These are phyloP conservation scores for Pavo muticus DNA, from an alignment of 2,113 vertebrate genomes.

Conservation along the genomic window DNA sequence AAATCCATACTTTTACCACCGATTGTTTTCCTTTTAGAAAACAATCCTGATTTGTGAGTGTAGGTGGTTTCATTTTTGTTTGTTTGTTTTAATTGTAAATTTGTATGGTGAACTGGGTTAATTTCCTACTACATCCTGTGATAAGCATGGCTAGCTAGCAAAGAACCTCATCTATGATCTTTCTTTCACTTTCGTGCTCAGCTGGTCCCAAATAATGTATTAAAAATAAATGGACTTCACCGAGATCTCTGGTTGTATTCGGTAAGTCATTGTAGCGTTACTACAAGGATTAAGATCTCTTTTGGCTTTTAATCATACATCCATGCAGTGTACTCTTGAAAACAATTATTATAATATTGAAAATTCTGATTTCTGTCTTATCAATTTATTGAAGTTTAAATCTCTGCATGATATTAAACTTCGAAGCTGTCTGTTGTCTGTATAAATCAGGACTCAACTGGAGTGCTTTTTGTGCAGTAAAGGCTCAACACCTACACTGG, in stretches of 20 bases:
- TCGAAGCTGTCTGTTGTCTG: background rate
- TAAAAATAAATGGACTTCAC: constrained; percentile 73
- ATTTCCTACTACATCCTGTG: constrained; percentile 51
- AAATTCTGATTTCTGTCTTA: constrained; percentile 37
- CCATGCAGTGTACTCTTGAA: constrained; percentile 59
- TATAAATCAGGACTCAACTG: background rate
- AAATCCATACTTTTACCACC: background rate
- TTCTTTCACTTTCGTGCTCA: constrained; percentile 70
- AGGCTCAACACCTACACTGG: background rate
- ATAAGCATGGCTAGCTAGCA: constrained; percentile 64
- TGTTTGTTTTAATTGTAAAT: background rate
- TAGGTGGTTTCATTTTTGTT: background rate
- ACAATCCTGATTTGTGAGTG: background rate
- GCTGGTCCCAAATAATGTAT: constrained; percentile 63
- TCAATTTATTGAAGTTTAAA: background rate
- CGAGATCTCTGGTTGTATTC: constrained; percentile 71
- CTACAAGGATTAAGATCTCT: constrained; percentile 76
- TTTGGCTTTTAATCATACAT: constrained; percentile 74
- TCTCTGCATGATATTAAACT: background rate
- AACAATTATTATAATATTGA: constrained; percentile 63
- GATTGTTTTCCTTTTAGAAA: background rate
- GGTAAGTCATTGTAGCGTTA: constrained; percentile 68
- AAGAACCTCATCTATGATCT: constrained; percentile 67
- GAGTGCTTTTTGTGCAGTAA: background rate
- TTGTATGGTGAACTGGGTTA: background rate